These are phyloP conservation scores for Physeter macrocephalus DNA, from an alignment of 2,113 vertebrate species.

Conservation along the genomic window DNA sequence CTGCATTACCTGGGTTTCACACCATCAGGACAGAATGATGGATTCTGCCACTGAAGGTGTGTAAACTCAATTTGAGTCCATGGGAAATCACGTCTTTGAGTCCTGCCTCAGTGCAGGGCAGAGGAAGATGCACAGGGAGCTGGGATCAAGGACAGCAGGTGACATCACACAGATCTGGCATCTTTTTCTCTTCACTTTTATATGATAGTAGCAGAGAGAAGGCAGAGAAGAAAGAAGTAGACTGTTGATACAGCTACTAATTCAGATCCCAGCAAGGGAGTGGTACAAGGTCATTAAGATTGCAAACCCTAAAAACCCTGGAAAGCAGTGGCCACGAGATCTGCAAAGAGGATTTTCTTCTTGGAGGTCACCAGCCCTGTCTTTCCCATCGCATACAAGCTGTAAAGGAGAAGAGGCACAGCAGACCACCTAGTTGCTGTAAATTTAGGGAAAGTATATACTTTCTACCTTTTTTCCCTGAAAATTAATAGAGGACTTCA, in stretches of 20 bases:
- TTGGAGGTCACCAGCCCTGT: background rate
- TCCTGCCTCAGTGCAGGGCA: background rate
- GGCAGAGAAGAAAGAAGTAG: background rate
- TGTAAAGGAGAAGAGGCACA: background rate
- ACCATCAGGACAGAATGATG: background rate
- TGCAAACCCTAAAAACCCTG: background rate
- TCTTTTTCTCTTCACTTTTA: background rate
- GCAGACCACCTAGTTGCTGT: background rate
- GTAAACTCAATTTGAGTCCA: background rate
- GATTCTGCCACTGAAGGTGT: rapidly evolving
- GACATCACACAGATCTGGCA: background rate
- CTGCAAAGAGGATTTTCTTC: background rate
- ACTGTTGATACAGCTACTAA: background rate
- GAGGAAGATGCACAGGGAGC: background rate
- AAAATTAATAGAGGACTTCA: background rate
- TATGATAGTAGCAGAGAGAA: background rate
- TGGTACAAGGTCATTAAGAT: background rate
- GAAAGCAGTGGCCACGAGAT: background rate
- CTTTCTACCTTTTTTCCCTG: background rate
- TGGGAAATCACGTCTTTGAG: background rate
- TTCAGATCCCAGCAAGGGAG: background rate
- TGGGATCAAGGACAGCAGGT: background rate
- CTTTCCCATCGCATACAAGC: rapidly evolving
- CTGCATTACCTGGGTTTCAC: background rate
- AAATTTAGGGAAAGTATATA: background rate